These are phyloP conservation scores for Drosophila chauvacae DNA, from an alignment of 1,140 invertebrate species.

Conservation along the genomic window DNA sequence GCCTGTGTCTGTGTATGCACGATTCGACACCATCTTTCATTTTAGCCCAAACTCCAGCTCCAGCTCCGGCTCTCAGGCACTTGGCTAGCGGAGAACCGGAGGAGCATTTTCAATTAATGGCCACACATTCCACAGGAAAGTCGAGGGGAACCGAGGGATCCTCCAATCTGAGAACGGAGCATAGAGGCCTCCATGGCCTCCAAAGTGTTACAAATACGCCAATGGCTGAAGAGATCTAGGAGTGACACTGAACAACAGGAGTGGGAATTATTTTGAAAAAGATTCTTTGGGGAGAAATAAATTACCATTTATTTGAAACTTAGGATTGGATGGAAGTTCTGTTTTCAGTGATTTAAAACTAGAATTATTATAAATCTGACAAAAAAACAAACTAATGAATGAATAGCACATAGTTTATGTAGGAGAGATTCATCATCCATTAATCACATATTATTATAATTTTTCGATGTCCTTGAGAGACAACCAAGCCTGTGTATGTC, in stretches of 20 bases:
- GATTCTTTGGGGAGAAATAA: neutral
- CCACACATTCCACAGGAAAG: conserved; percentile 69
- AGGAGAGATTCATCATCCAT: too few relatives aligned
- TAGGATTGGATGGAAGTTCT: too few relatives aligned
- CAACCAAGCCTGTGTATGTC: too few relatives aligned
- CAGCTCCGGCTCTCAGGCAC: conserved; percentile 36
- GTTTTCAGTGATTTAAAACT: neutral
- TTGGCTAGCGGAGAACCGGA: conserved; percentile 44
- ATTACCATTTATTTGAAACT: too few relatives aligned
- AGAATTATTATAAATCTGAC: neutral
- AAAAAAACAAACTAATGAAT: too few relatives aligned
- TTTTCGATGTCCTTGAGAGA: too few relatives aligned
- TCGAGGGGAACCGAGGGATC: neutral
- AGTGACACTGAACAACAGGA: conserved; percentile 23
- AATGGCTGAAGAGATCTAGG: conserved; percentile 47
- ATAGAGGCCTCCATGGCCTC: neutral
- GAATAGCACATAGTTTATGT: too few relatives aligned
- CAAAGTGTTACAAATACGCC: conserved; percentile 66
- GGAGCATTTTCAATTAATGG: conserved; percentile 79
- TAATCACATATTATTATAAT: too few relatives aligned
- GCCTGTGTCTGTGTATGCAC: conserved; percentile 45
- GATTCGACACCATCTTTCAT: conserved; percentile 82
- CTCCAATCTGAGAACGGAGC: conserved; percentile 25
- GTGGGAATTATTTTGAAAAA: too few relatives aligned
- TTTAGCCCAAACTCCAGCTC: conserved; percentile 34